These are phyloP conservation scores for Dolichopus griseipennis DNA, from an alignment of 2,888 invertebrate genomes.

Conservation along the genomic window DNA sequence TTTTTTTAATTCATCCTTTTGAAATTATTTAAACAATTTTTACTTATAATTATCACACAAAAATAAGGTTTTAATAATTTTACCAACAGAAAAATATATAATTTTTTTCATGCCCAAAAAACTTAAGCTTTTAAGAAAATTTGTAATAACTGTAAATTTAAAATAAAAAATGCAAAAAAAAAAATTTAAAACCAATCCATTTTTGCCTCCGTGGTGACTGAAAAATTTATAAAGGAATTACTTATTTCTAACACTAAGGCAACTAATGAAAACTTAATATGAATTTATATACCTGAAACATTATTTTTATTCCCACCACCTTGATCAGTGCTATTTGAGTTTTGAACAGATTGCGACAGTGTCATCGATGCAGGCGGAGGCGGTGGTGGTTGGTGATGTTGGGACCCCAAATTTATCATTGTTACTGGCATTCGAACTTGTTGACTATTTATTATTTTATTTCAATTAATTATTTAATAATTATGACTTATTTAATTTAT, in stretches of 20 bases:
- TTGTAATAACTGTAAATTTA: no score
- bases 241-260: no score
- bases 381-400: slow-evolving; percentile 12
- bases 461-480: neutral
- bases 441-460: neutral
- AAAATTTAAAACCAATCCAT: no score
- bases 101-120: no score
- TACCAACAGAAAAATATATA: no score
- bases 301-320: slow-evolving; percentile 5
- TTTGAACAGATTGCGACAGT: neutral
- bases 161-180: no score
- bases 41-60: no score
- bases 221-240: neutral
- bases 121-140: no score
- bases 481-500: neutral
- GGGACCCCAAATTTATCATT: slow-evolving; percentile 3
- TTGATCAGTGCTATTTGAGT: neutral
- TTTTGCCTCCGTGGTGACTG: neutral
- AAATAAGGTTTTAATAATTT: no score
- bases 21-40: no score
- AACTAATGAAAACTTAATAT: no score
- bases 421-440: neutral
- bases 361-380: neutral
- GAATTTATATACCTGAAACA: neutral
- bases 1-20: no score